A percentile compares a stretch with the other conserved stretches of the same genome.
phyloP scores from a whole-genome alignment of 2,888 invertebrate genomes.

The Epinotia ramella region DNA sequence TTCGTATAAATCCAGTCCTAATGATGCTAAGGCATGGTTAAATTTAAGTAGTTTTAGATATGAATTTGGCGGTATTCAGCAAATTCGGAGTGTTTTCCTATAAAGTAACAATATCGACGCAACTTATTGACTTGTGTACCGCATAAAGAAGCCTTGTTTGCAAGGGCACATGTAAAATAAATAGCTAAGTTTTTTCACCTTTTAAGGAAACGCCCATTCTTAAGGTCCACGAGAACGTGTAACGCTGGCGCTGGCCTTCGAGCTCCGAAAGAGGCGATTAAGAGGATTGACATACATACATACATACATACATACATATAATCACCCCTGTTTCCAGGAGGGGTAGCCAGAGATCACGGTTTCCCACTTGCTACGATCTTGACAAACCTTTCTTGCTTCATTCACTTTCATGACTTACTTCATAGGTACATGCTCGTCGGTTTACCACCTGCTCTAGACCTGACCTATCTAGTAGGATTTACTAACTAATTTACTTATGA shows the following conservation, averaged over 20 bases:
- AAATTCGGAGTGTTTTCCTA: neutral
- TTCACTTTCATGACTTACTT: no score
- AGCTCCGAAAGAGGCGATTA: neutral
- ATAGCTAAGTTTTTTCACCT: constrained; percentile 17
- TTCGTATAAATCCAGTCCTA: neutral
- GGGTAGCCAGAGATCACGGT: no score
- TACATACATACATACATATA: no score
- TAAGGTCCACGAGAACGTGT: constrained; percentile 39
- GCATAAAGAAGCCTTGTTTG: neutral
- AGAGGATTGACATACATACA: neutral
- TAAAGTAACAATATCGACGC: neutral
- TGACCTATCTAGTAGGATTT: no score
- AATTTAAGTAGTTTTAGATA: neutral
- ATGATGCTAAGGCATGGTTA: neutral
- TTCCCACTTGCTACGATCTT: no score
- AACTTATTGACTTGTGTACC: neutral
- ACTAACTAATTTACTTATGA: neutral
- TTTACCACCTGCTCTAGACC: no score
- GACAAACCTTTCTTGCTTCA: no score
- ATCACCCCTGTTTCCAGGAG: no score
- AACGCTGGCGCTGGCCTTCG: constrained; percentile 5
- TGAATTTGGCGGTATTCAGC: neutral
- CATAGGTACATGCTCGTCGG: no score
- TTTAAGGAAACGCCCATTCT: constrained; percentile 21
- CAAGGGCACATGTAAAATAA: constrained; percentile 14